Percentiles rank a stretch among this genome's conserved stretches.
These are phyloP conservation scores for Leiothrix lutea DNA, from an alignment of 2,113 vertebrate genomes.

Conservation along the genomic window DNA sequence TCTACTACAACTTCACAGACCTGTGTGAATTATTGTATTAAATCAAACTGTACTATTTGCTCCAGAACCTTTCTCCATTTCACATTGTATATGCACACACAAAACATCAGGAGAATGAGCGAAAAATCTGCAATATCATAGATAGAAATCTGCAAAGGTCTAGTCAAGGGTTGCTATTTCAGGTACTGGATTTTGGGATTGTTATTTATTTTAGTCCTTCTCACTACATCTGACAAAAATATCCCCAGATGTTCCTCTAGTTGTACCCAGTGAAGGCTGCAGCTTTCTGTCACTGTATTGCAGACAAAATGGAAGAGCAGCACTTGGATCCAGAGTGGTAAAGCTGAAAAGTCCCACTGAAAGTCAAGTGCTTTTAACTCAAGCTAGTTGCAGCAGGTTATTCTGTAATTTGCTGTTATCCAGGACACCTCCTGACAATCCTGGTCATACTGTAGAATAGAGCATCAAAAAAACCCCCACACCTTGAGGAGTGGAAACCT, in stretches of 20 bases:
- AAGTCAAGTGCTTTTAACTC: not conserved
- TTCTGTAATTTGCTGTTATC: not conserved
- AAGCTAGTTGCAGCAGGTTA: not conserved
- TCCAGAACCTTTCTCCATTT: not conserved
- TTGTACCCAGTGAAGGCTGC: not conserved
- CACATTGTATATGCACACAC: too few relatives aligned
- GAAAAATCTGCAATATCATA: not conserved
- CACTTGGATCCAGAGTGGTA: not conserved
- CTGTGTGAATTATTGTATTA: not conserved
- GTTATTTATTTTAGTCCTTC: not conserved
- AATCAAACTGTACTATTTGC: not conserved
- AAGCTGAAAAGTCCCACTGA: not conserved
- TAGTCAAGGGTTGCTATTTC: not conserved
- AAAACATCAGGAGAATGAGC: not conserved
- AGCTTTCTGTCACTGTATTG: not conserved
- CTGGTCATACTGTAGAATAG: not conserved
- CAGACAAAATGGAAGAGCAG: not conserved
- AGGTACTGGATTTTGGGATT: not conserved
- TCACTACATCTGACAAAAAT: not conserved
- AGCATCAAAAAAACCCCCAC: rapidly evolving
- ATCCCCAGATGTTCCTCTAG: not conserved
- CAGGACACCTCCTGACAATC: not conserved
- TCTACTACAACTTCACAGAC: not conserved
- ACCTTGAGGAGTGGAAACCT: not conserved
- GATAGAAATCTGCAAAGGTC: not conserved